Percentiles rank a stretch among this genome's conserved stretches.
Evolutionary conservation across 2,888 invertebrate genomes (phyloP).

Genomic region (Aphodius sticticus): DNA sequence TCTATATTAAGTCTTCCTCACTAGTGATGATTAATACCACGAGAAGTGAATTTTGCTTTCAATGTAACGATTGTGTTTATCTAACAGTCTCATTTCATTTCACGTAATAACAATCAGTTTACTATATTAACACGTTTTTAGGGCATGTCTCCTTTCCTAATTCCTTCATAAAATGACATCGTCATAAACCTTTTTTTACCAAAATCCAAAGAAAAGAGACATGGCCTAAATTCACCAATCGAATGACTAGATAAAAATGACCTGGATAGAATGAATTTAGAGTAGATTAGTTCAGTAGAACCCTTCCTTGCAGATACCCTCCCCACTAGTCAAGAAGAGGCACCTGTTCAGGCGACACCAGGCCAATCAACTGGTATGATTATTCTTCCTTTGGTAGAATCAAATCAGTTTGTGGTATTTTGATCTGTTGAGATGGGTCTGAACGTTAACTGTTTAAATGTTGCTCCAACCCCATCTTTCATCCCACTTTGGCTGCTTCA

Average conservation of each 20-base stretch:
- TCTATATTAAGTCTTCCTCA: background rate
- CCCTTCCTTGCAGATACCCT: constrained; percentile 33
- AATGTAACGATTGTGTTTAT: background rate
- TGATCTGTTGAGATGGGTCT: background rate
- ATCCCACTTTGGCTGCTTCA: background rate
- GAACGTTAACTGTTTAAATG: background rate
- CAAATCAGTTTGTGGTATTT: background rate
- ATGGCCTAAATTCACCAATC: background rate
- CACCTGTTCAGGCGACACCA: constrained; percentile 22
- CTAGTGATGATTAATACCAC: background rate
- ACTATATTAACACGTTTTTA: background rate
- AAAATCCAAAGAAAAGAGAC: no score
- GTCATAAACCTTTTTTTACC: no score
- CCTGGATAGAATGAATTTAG: background rate
- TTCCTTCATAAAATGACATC: no score
- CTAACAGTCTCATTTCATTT: background rate
- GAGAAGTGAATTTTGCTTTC: background rate
- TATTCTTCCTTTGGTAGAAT: constrained; percentile 12
- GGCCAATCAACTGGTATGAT: constrained; percentile 33
- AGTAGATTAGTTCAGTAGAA: background rate
- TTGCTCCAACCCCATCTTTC: constrained; percentile 7
- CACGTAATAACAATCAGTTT: background rate
- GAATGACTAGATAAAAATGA: background rate
- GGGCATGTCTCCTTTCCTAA: background rate
- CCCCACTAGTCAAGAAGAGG: constrained; percentile 26